Evolutionary conservation across 1,140 invertebrate species (phyloP).

Genomic region (Lamellibrachia luymesi): DNA sequence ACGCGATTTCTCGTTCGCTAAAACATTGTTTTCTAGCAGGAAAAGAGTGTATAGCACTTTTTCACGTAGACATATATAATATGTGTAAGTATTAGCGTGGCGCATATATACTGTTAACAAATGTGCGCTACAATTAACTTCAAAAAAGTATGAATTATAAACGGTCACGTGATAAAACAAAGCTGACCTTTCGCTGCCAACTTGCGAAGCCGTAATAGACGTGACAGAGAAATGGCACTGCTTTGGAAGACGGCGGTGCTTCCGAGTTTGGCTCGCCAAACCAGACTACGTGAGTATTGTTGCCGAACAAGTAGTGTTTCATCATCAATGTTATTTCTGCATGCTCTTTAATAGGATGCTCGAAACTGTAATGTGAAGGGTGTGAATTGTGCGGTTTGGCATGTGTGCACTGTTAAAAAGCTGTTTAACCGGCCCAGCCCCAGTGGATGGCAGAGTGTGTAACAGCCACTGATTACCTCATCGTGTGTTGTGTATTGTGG

Average conservation of each 20-base stretch:
- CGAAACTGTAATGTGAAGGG: not conserved
- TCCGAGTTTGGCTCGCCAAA: not conserved
- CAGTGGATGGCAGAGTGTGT: not conserved
- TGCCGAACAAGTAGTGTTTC: not conserved
- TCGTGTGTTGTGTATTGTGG: not conserved
- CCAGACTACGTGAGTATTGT: not conserved
- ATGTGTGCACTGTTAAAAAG: not conserved
- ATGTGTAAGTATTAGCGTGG: not conserved
- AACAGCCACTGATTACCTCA: not conserved
- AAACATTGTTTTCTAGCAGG: not conserved
- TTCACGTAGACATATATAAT: not conserved
- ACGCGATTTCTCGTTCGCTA: not conserved
- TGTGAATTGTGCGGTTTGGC: not conserved
- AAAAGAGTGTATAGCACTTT: not conserved
- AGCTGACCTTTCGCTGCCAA: not conserved
- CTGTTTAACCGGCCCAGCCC: too few relatives aligned
- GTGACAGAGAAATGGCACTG: not conserved
- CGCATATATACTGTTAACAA: not conserved
- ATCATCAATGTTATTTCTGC: not conserved
- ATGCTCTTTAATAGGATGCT: not conserved
- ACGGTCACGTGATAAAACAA: not conserved
- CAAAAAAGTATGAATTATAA: not conserved
- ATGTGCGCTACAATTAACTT: not conserved
- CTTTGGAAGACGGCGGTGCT: not conserved
- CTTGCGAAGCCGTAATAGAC: not conserved